Evolutionary conservation across 1,140 invertebrate genomes (phyloP), one percentile per base, ranked within the genome.

Genomic region (Zaprionus taronus): DNA sequence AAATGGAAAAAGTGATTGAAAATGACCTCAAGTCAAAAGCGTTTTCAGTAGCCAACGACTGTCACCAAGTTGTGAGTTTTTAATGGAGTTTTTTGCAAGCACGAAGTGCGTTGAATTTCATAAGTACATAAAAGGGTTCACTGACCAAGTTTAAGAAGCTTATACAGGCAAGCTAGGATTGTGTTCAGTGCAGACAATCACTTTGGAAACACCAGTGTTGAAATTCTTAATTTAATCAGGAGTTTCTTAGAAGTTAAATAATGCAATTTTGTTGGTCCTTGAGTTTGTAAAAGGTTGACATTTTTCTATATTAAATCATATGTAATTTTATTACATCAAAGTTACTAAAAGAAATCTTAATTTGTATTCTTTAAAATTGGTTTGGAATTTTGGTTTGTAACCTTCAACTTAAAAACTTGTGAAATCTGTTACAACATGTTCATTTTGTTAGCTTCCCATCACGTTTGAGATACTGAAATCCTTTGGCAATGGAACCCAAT

Each of bases 1-100:
- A 81, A 87, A 87, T 87, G 84, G 71, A 77, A 89, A 87, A 89
- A 89, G 76, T 90, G 85, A 90, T 90, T 90, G 85, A 90, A 90
- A 90, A 90, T 91, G 85, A 85, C 86, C 85, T 90, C 76, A 90
- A 90, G 85, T 90, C 85, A 90, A 73, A 75, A 80, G 81, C 85
- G 82, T 81, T 81, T 91, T 60, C 60, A 72, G 74, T 77, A 57
- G 72, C 71, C 68, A 61, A 62, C 51, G 53, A 68, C 75, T 80
- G 65, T 67, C 72, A 44, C 36, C 41, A 70, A 67, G 71, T 58
- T 58, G 64, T 58, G 77, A 82, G 77, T 72, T 87, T 89, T 84
- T 89, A 87, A 89, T 87, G 78, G 81, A 83, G 83, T 87, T 47
- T 38, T 41, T 49, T 53, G 24, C 47, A 2, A 24, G 20, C 11